These are phyloP conservation scores for Encarsia formosa DNA, from an alignment of 2,888 invertebrate species.

Conservation along the genomic window DNA sequence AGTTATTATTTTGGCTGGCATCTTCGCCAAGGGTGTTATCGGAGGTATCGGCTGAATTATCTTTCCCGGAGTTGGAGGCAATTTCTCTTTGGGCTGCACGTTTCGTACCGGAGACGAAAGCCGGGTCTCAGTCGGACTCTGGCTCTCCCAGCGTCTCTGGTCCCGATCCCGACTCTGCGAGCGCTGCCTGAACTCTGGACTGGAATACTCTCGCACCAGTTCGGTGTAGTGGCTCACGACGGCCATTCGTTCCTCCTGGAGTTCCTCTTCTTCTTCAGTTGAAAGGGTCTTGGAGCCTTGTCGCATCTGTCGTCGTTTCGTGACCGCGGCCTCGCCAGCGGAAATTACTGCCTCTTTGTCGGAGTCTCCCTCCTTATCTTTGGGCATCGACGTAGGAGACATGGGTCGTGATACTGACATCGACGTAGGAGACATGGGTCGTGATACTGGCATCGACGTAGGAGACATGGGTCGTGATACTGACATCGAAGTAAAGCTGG, in stretches of 20 bases:
- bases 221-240: conserved; percentile 78
- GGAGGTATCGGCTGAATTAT: conserved; percentile 18
- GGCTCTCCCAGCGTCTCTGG: conserved; percentile 13
- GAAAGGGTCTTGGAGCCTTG: conserved; percentile 36
- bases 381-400: conserved; percentile 1
- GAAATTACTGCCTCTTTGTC: conserved; percentile 46
- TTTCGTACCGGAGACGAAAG: conserved; percentile 2
- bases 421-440: background rate
- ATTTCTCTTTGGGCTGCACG: conserved; percentile 4
- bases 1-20: conserved; percentile 17
- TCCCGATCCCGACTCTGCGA: conserved; percentile 23
- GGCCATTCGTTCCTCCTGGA: conserved; percentile 42
- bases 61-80: conserved; percentile 10
- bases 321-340: conserved; percentile 48
- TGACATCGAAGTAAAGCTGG: too few relatives aligned
- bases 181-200: conserved; percentile 24
- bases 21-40: background rate
- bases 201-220: conserved; percentile 69
- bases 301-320: conserved; percentile 40
- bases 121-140: conserved; percentile 16
- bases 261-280: conserved; percentile 42
- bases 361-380: conserved; percentile 31
- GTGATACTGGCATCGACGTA: background rate
- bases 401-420: background rate
- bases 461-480: background rate